A percentile compares a stretch with the other conserved stretches of the same genome.
phyloP scores from a whole-genome alignment of 2,797 vertebrate genomes.

The Acanthopagrus latus region DNA sequence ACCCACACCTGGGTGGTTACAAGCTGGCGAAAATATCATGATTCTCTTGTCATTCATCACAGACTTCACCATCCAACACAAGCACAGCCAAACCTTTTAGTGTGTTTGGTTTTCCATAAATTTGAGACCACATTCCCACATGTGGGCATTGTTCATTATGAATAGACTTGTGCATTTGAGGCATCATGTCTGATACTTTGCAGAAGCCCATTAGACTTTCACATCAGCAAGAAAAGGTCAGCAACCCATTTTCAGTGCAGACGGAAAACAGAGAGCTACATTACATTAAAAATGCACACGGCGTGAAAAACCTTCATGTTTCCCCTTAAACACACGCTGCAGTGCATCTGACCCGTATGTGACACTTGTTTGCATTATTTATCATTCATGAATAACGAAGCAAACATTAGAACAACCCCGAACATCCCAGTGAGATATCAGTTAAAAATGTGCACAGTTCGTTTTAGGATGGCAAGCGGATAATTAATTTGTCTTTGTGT shows the following conservation, averaged over 20 bases:
- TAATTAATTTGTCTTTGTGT: slow-evolving; percentile 16
- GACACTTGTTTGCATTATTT: slow-evolving; percentile 63
- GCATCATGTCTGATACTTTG: slow-evolving; percentile 46
- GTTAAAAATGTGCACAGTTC: slow-evolving; percentile 23
- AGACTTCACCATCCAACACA: slow-evolving; percentile 69
- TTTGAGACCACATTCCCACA: slow-evolving; percentile 55
- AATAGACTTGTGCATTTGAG: slow-evolving; percentile 58
- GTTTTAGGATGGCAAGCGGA: neutral
- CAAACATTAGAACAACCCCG: slow-evolving; percentile 8
- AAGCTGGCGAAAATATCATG: slow-evolving; percentile 54
- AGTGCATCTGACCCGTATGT: slow-evolving; percentile 40
- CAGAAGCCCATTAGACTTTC: slow-evolving; percentile 56
- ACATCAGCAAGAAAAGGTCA: slow-evolving; percentile 38
- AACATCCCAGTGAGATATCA: slow-evolving; percentile 33
- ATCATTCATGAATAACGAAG: slow-evolving; percentile 61
- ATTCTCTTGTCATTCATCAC: slow-evolving; percentile 66
- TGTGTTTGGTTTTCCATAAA: slow-evolving; percentile 71
- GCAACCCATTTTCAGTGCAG: slow-evolving; percentile 37
- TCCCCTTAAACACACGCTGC: slow-evolving; percentile 13
- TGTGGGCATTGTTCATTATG: slow-evolving; percentile 59
- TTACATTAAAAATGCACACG: slow-evolving; percentile 42
- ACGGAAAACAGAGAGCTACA: slow-evolving; percentile 21
- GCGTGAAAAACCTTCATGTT: slow-evolving; percentile 37
- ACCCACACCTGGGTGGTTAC: slow-evolving; percentile 63
- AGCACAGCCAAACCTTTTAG: slow-evolving; percentile 68